Evolutionary conservation across 2,888 invertebrate genomes (phyloP), one percentile per base, ranked within the genome.

Genomic region (Nymphalis c-album): DNA sequence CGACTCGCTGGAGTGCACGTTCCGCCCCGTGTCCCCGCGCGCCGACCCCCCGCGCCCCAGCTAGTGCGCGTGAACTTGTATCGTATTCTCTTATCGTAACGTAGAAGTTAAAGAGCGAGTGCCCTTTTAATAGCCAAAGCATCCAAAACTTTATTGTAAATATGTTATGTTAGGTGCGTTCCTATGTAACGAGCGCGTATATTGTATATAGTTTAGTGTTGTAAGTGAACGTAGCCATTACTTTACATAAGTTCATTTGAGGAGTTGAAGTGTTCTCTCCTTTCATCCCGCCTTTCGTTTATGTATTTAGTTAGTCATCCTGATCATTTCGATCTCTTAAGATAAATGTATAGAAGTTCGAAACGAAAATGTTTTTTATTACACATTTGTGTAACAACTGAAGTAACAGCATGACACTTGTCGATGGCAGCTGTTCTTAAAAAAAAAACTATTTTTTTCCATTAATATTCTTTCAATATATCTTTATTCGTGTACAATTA

Each of bases 111-210:
- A 76, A 73, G 22, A 76, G 81, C 80, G 80, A 82, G 79, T 81
- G 81, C 89, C 90, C 91, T 85, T 80, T 83, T 80, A 78, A 83
- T 90, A 91, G 91, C 91, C 91, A 91, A 91, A 91, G 91, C 90
- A 90, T 88, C 82, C 85, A 87, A 86, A 89, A 84, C 83, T 88
- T 88, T 89, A 90, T 82, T 91, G 90, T 91, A 91, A 84, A 91
- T 83, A 74, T 71, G n/a, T 55, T 17, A 31, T 53, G 55, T 74
- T 75, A 75, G 66, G 64, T 63, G 67, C 74, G 74, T 76, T 73
- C 69, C 62, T 68, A 64, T 71, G 31, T 61, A 55, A 45, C 31
- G 18, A 35, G 63, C 67, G 70, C 68, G 58, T 62, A 72, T 69
- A 71, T 68, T 80, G 78, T 76, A 78, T 70, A 78, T 75, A 75